These are phyloP conservation scores for Luffia ferchaultella DNA, from an alignment of 2,888 invertebrate species.

Conservation along the genomic window DNA sequence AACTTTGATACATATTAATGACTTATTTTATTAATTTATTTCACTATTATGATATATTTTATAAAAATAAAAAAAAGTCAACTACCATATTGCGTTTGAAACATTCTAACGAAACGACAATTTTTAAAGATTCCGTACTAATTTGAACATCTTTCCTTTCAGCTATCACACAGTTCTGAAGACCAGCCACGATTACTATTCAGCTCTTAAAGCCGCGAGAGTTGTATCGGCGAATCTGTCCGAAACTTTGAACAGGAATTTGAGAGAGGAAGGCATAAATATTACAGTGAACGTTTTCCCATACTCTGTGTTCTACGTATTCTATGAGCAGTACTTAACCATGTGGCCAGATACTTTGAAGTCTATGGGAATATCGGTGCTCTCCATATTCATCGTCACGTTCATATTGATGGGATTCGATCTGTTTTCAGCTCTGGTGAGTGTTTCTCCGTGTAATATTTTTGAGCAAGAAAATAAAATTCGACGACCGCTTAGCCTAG, in stretches of 20 bases:
- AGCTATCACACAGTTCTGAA: slow-evolving; percentile 93
- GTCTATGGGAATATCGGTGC: slow-evolving; percentile 86
- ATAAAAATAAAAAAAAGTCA: too few species aligned
- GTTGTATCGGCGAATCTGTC: slow-evolving; percentile 85
- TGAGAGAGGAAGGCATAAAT: slow-evolving; percentile 48
- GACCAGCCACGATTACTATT: slow-evolving; percentile 89
- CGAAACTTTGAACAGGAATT: slow-evolving; percentile 71
- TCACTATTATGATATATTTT: too few species aligned
- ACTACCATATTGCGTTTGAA: too few species aligned
- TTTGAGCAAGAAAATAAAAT: too few species aligned
- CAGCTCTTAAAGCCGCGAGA: slow-evolving; percentile 84
- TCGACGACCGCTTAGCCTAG: too few species aligned
- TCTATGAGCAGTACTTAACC: slow-evolving; percentile 98
- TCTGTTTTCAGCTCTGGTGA: slow-evolving; percentile 81
- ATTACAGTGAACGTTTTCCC: slow-evolving; percentile 77
- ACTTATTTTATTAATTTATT: too few species aligned
- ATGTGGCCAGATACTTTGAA: slow-evolving; percentile 92
- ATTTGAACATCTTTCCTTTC: too few species aligned
- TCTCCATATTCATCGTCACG: slow-evolving; percentile 94
- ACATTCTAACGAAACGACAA: too few species aligned
- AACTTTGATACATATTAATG: too few species aligned
- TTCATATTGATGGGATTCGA: slow-evolving; percentile 94
- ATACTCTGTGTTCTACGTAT: slow-evolving; percentile 97
- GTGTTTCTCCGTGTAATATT: slow-evolving; percentile 19
- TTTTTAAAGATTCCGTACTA: too few species aligned